Conservation (phyloP, 2,113 vertebrate species). For the Apodemus sylvaticus region DNA sequence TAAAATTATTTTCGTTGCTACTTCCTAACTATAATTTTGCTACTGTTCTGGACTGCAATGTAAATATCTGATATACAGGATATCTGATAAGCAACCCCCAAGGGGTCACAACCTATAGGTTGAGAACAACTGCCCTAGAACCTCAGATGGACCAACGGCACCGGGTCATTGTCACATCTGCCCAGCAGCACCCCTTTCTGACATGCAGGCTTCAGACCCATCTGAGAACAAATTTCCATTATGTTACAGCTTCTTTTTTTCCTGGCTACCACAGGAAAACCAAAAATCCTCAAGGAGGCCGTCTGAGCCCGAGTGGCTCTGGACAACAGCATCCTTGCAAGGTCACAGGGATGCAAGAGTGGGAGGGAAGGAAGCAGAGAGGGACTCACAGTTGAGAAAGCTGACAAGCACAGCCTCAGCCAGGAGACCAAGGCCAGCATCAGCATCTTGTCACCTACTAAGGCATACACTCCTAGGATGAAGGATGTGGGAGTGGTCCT, state of each 20-base stretch:
- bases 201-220: neutral
- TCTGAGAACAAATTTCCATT: neutral
- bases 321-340: neutral
- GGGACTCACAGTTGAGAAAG: neutral
- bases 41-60: neutral
- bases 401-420: neutral
- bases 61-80: neutral
- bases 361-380: neutral
- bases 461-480: neutral
- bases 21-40: neutral
- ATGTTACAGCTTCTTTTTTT: neutral
- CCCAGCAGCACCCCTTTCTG: neutral
- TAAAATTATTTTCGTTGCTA: neutral
- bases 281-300: neutral
- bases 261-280: neutral
- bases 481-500: neutral
- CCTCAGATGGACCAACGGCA: too few species aligned
- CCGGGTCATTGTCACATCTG: fast-evolving
- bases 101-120: neutral
- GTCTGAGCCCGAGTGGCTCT: neutral
- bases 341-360: neutral
- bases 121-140: neutral
- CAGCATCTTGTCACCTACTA: fast-evolving
- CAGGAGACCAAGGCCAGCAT: neutral
- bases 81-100: neutral